phyloP scores from a whole-genome alignment of 2,888 invertebrate species.

The Calephelis perditalis region DNA sequence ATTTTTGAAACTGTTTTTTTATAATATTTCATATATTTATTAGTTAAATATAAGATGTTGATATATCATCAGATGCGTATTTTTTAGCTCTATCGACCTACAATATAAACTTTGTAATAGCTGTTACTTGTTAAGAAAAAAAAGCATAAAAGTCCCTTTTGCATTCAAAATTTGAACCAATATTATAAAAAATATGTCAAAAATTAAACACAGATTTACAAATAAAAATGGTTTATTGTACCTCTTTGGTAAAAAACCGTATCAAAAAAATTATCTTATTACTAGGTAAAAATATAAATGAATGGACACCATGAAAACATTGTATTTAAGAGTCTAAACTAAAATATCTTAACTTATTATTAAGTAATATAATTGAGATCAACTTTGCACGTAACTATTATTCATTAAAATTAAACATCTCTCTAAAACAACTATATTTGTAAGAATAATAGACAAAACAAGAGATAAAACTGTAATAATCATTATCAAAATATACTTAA shows the following conservation, averaged over 20 bases:
- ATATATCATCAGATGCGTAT: constrained; percentile 21
- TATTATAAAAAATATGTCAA: constrained; percentile 24
- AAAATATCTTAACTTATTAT: constrained; percentile 22
- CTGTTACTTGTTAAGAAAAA: constrained; percentile 21
- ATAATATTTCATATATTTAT: constrained; percentile 22
- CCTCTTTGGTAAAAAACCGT: constrained; percentile 25
- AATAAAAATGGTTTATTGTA: constrained; percentile 24
- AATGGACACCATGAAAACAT: constrained; percentile 22
- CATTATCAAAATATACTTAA: constrained; percentile 24
- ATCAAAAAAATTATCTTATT: constrained; percentile 20
- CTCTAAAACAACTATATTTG: constrained; percentile 24
- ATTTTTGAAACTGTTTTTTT: constrained; percentile 21
- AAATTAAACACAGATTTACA: constrained; percentile 25
- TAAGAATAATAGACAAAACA: constrained; percentile 23
- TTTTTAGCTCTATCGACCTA: constrained; percentile 19
- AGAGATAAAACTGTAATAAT: constrained; percentile 24
- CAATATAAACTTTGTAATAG: constrained; percentile 22
- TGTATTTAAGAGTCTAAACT: constrained; percentile 22
- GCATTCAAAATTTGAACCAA: constrained; percentile 22
- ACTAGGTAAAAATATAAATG: constrained; percentile 20
- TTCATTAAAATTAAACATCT: constrained; percentile 24
- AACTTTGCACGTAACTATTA: constrained; percentile 24
- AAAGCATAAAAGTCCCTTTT: constrained; percentile 23
- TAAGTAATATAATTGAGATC: constrained; percentile 24
- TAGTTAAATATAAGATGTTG: constrained; percentile 21